A percentile compares a stretch with the other conserved stretches of the same genome.
Conservation (phyloP, 2,797 vertebrate species). For the Amazonetta brasiliensis region DNA sequence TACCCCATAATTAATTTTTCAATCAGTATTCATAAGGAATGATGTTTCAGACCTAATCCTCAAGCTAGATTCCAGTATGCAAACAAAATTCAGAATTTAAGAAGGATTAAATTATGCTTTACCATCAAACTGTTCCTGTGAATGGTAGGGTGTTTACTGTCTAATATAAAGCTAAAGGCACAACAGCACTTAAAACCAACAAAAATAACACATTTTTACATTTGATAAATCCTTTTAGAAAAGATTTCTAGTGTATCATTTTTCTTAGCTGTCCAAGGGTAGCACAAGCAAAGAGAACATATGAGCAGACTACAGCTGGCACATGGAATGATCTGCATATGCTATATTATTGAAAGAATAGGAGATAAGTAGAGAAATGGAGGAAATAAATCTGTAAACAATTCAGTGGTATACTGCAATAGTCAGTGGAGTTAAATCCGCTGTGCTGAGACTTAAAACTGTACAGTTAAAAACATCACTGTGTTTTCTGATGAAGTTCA, state of each 20-base stretch:
- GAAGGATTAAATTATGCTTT: not conserved
- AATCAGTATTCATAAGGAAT: not conserved
- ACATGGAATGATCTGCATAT: not conserved
- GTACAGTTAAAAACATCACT: not conserved
- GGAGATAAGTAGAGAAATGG: not conserved
- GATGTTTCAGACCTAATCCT: not conserved
- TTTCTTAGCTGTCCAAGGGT: not conserved
- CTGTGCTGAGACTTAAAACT: not conserved
- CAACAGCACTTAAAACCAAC: not conserved
- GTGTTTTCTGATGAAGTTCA: not conserved
- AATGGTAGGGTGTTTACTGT: not conserved
- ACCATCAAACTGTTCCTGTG: not conserved
- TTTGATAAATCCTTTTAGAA: not conserved
- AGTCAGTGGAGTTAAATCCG: not conserved
- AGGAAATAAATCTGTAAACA: not conserved
- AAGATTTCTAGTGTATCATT: not conserved
- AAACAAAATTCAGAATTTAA: not conserved
- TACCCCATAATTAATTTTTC: not conserved
- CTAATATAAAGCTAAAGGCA: not conserved
- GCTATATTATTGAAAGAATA: not conserved
- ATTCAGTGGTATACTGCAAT: not conserved
- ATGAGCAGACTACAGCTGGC: not conserved
- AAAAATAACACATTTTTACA: not conserved
- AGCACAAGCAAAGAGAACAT: not conserved
- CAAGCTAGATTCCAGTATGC: not conserved